Base-by-base conservation (phyloP, 2,888 invertebrate species). In the Campoplex capitator region DNA sequence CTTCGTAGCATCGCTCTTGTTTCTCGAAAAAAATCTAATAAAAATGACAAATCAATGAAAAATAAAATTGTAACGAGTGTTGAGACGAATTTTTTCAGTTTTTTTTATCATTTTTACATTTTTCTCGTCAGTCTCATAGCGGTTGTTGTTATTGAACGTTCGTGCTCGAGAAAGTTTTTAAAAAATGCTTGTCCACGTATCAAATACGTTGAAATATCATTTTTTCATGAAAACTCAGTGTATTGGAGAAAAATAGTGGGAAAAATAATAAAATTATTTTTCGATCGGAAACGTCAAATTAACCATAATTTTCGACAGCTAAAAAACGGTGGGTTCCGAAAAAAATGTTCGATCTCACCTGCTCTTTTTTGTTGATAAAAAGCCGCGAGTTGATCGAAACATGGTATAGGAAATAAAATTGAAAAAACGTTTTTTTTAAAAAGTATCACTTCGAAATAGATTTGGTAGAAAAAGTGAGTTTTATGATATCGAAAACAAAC, bases 1-100 rank as follows among this genome's bases (percentile, higher is more conserved):
- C 16, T 84, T 88, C 18, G 35, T 77, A 0, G 89, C 86, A 74
- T 89, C 88, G 68, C 86, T 90, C 38, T 84, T 88, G 32, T 86
- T 88, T 77, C 85, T 86, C 38, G 79, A 85, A 23, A 88, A 84
- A 77, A 78, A 78, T 77, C 89, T 84, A 38, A 70, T 38, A 73
- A 58, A 18, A 32, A 67, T 8, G 11, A 45, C 18, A 3, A 54
- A 18, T 28, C 1, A 13, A 45, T 28, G 38, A 3, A 51, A 58
- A 45, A n/a, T 62, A n/a, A 32, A n/a, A n/a, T 18, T 3, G n/a
- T 32, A 62, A 38, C 13, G 32, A 58, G 13, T 16, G 28, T 28
- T 62, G 13, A 6, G 0, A 4, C 4, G 7, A 42, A 42, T 18
- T 51, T 51, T 38, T 38, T 38, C 38, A 38, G 38, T 38, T 38